phyloP scores from a whole-genome alignment of 2,797 vertebrate species.

The Pristis pectinata region DNA sequence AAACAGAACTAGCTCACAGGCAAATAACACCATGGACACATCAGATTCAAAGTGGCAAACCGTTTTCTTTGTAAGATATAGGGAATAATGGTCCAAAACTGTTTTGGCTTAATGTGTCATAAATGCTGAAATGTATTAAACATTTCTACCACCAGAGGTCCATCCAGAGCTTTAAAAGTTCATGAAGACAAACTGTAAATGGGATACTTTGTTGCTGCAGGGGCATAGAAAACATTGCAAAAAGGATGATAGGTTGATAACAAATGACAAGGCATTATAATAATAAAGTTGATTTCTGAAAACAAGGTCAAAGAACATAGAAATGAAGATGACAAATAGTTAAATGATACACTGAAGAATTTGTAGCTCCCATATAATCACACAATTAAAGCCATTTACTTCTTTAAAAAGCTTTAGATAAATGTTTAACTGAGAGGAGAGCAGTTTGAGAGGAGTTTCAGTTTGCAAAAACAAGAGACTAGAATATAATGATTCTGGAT shows the following conservation, averaged over 20 bases:
- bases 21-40: background rate
- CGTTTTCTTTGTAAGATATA: background rate
- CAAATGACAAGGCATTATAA: background rate
- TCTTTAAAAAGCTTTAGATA: background rate
- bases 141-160: slow-evolving; percentile 15
- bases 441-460: background rate
- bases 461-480: background rate
- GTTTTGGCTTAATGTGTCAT: background rate
- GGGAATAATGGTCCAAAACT: background rate
- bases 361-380: background rate
- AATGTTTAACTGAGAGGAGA: background rate
- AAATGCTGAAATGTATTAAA: background rate
- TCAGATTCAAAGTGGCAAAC: background rate
- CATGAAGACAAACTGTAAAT: background rate
- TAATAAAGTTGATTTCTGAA: background rate
- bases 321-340: too few species aligned
- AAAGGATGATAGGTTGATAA: background rate
- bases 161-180: background rate
- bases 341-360: background rate
- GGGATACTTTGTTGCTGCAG: background rate
- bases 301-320: background rate
- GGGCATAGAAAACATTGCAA: background rate
- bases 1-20: background rate
- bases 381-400: too few species aligned
- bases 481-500: background rate